Percentiles rank a stretch among this genome's conserved stretches.
Conservation (phyloP, 2,888 invertebrate genomes). For the Oxystoma pomonae region DNA sequence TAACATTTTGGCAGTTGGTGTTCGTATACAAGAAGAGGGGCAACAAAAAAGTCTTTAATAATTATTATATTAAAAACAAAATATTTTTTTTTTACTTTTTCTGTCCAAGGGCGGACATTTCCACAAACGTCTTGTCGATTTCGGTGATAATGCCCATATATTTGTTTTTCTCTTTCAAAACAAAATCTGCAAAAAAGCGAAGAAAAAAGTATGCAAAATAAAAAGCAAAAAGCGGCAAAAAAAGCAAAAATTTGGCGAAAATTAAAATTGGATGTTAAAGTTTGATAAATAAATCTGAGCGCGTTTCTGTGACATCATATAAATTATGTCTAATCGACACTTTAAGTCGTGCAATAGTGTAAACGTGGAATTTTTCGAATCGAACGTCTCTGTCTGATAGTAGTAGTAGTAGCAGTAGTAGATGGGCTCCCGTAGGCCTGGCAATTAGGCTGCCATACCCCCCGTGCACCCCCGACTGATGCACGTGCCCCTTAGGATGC, state of each 20-base stretch:
- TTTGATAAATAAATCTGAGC: no score
- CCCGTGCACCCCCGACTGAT: no score
- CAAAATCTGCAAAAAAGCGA: slow-evolving; percentile 42
- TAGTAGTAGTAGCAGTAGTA: no score
- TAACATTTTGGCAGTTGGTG: neutral
- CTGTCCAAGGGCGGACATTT: slow-evolving; percentile 45
- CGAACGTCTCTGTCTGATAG: no score
- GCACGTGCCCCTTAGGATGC: no score
- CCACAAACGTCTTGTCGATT: slow-evolving; percentile 47
- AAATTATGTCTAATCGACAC: no score
- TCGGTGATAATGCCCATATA: slow-evolving; percentile 46
- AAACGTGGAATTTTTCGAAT: no score
- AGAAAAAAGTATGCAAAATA: slow-evolving; percentile 21
- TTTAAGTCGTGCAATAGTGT: no score
- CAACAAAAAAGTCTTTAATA: slow-evolving; percentile 4
- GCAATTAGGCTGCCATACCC: no score
- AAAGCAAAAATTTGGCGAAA: slow-evolving; percentile 1
- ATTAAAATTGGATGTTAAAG: no score
- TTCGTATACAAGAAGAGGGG: neutral
- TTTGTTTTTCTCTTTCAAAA: slow-evolving; percentile 47
- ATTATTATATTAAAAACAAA: slow-evolving; percentile 2
- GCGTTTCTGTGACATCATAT: no score
- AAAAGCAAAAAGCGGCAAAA: slow-evolving; percentile 6
- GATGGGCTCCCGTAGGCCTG: no score
- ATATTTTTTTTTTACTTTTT: slow-evolving; percentile 38